Conservation (phyloP, 2,797 vertebrate species). For the Eulemur rubriventer region DNA sequence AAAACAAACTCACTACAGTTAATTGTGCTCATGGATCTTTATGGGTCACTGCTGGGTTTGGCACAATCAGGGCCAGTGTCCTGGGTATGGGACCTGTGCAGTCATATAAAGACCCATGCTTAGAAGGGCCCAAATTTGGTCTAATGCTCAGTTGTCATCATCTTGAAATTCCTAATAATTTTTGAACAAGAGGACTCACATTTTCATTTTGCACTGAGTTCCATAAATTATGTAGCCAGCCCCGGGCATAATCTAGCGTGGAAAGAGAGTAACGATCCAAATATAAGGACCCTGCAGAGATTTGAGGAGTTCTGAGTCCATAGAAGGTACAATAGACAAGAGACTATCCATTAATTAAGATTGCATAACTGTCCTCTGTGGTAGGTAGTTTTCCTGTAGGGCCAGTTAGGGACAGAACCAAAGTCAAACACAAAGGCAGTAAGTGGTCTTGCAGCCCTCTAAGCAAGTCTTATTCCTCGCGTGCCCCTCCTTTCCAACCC, state of each 20-base stretch:
- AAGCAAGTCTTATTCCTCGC: neutral
- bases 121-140: neutral
- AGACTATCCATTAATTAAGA: neutral
- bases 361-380: neutral
- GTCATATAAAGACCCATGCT: neutral
- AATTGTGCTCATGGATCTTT: neutral
- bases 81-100: neutral
- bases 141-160: neutral
- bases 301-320: neutral
- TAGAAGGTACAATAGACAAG: neutral
- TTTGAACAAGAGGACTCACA: neutral
- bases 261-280: neutral
- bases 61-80: neutral
- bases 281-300: neutral
- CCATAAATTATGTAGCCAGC: neutral
- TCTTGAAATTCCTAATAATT: constrained; percentile 10
- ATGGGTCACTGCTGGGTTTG: neutral
- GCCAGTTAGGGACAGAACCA: neutral
- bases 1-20: neutral
- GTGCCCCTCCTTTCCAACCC: rapidly evolving
- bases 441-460: neutral
- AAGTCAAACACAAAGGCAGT: neutral
- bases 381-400: constrained; percentile 9
- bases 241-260: neutral
- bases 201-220: neutral